Evolutionary conservation across 1,140 invertebrate genomes (phyloP).

Genomic region (Platorchestia sp.): DNA sequence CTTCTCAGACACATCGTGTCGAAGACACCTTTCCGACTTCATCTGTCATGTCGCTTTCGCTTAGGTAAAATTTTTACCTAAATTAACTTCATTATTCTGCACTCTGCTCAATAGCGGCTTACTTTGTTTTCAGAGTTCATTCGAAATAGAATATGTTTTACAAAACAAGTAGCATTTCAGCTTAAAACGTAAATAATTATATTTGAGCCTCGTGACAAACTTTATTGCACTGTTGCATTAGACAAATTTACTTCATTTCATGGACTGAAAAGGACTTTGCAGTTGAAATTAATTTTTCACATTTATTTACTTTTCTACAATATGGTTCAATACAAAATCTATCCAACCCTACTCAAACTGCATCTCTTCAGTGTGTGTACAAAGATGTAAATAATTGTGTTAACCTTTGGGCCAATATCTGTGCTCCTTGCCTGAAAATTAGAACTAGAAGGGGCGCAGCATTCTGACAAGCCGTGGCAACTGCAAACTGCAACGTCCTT

Average conservation of each 20-base stretch:
- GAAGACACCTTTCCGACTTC: conserved; percentile 37
- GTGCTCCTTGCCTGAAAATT: background rate
- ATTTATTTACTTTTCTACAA: background rate
- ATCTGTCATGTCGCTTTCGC: conserved; percentile 52
- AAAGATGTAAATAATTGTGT: background rate
- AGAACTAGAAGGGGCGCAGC: background rate
- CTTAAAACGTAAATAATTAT: background rate
- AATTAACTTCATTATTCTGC: conserved; percentile 17
- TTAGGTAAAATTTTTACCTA: conserved; percentile 37
- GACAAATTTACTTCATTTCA: background rate
- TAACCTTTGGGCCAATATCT: background rate
- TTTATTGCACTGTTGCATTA: background rate
- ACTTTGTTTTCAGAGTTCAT: background rate
- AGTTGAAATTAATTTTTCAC: background rate
- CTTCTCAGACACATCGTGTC: conserved; percentile 31
- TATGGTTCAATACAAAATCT: background rate
- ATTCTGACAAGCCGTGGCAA: background rate
- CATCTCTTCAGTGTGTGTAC: background rate
- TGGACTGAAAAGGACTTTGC: background rate
- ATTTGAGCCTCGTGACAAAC: background rate
- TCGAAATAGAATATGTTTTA: background rate
- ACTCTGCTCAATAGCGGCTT: conserved; percentile 16
- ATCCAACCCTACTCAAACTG: background rate
- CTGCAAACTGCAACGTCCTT: background rate
- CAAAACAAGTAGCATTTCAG: background rate